Conservation (phyloP, 2,797 vertebrate genomes). For the Arctocebus calabarensis region DNA sequence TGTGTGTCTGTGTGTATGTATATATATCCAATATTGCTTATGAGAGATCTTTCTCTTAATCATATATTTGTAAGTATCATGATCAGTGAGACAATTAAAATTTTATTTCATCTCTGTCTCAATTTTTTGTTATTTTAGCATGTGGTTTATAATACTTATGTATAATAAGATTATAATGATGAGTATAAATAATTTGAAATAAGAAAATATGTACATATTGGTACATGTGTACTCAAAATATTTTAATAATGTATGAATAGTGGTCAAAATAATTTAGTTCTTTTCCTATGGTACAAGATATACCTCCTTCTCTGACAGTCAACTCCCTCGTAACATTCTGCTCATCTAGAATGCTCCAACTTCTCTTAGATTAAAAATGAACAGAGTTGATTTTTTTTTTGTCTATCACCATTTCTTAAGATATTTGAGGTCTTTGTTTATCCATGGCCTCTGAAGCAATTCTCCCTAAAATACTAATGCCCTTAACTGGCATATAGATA, state of each 20-base stretch:
- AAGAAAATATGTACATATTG: background rate
- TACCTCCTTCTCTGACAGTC: background rate
- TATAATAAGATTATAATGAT: background rate
- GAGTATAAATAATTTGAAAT: background rate
- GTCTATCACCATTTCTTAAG: background rate
- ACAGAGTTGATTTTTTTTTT: background rate
- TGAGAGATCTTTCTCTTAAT: background rate
- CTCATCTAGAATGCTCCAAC: background rate
- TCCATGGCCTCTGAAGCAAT: background rate
- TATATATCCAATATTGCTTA: background rate
- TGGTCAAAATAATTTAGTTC: background rate
- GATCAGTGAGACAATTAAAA: background rate
- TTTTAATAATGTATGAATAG: background rate
- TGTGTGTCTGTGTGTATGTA: background rate
- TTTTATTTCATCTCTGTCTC: slow-evolving; percentile 5
- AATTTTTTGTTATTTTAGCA: background rate
- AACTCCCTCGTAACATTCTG: background rate
- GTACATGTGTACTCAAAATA: background rate
- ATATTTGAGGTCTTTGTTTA: background rate
- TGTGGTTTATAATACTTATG: background rate
- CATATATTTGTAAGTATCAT: background rate
- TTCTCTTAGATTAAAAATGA: background rate
- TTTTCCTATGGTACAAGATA: slow-evolving; percentile 14
- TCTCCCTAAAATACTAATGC: background rate
- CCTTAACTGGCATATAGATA: background rate